phyloP scores from a whole-genome alignment of 2,888 invertebrate species.

The Nephrotoma flavescens region DNA sequence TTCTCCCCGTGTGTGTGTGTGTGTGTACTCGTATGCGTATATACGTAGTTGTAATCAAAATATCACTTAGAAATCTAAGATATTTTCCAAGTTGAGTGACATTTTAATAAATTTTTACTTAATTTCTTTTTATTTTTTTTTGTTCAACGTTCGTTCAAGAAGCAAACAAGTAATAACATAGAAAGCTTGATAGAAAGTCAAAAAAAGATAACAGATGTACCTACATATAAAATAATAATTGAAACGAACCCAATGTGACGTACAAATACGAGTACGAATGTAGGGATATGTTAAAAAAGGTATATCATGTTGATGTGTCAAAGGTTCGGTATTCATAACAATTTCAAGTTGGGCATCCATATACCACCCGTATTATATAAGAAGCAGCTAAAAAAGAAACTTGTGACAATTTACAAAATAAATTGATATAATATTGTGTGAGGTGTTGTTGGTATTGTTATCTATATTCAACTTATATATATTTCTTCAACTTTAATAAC shows the following conservation, averaged over 20 bases:
- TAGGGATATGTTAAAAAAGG: neutral
- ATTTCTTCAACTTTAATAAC: neutral
- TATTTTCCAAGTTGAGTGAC: neutral
- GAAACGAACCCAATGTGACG: neutral
- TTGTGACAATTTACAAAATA: neutral
- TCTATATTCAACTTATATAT: neutral
- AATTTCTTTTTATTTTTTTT: neutral
- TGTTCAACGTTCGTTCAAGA: neutral
- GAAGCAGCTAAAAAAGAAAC: neutral
- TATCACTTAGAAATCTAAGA: neutral
- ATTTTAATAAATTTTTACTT: neutral
- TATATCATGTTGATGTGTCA: neutral
- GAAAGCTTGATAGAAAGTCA: neutral
- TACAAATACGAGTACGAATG: neutral
- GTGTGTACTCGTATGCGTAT: neutral
- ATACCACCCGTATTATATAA: neutral
- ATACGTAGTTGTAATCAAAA: neutral
- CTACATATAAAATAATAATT: neutral
- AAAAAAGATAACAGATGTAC: neutral
- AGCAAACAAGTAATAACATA: neutral
- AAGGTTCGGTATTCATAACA: neutral
- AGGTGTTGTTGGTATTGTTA: neutral
- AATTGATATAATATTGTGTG: neutral
- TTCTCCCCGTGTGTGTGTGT: too few species aligned
- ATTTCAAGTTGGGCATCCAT: neutral